Percentiles rank a stretch among this genome's conserved stretches.
These are phyloP conservation scores for Chaetops frenatus DNA, from an alignment of 2,113 vertebrate species.

Conservation along the genomic window DNA sequence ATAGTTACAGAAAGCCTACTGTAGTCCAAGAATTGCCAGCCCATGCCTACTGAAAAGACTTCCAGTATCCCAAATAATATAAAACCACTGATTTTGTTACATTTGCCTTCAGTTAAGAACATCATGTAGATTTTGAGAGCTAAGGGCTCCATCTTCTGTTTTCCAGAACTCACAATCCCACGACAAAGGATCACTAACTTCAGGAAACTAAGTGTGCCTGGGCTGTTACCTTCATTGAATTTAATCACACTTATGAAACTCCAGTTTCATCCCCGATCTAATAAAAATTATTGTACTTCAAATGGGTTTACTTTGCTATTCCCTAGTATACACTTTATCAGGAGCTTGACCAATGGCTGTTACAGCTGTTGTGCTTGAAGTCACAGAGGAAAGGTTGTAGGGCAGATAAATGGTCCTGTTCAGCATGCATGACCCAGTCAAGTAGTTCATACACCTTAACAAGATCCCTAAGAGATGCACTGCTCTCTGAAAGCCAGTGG, in stretches of 20 bases:
- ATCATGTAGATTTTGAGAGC: neutral
- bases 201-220: neutral
- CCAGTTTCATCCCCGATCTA: neutral
- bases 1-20: neutral
- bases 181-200: neutral
- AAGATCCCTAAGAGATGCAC: neutral
- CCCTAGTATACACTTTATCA: neutral
- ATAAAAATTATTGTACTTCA: neutral
- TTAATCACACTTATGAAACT: rapidly evolving
- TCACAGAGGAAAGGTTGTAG: neutral
- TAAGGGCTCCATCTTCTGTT: neutral
- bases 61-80: neutral
- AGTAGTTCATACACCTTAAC: neutral
- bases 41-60: neutral
- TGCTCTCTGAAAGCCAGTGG: neutral
- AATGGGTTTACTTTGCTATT: neutral
- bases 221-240: neutral
- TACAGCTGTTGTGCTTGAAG: neutral
- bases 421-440: neutral
- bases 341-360: neutral
- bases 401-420: neutral
- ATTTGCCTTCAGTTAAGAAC: neutral
- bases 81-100: neutral
- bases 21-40: neutral
- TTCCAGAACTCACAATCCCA: neutral